Percentiles rank a stretch among this genome's conserved stretches.
phyloP scores from a whole-genome alignment of 2,113 vertebrate genomes.

The Mus musculus region GRCm39 chr7:68500001-68500500 shows the following conservation, averaged over 20 bases:
- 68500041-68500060: neutral
- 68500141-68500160: neutral
- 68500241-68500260: neutral
- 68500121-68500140: neutral
- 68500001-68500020: neutral
- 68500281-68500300: neutral
- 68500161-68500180: neutral
- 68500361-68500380: neutral
- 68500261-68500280: neutral
- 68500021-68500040: neutral
- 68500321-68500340: neutral
- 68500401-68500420: neutral
- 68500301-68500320: neutral
- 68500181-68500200: neutral
- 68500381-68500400: neutral
- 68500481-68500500: too few species aligned
- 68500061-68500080: neutral
- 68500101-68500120: neutral
- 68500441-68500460: too few species aligned
- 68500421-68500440: too few species aligned
- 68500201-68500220: neutral
- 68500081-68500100: neutral
- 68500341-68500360: neutral
- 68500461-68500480: too few species aligned
- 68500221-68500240: neutral